Conservation (phyloP, 2,888 invertebrate species). For the Cephonodes hylas region DNA sequence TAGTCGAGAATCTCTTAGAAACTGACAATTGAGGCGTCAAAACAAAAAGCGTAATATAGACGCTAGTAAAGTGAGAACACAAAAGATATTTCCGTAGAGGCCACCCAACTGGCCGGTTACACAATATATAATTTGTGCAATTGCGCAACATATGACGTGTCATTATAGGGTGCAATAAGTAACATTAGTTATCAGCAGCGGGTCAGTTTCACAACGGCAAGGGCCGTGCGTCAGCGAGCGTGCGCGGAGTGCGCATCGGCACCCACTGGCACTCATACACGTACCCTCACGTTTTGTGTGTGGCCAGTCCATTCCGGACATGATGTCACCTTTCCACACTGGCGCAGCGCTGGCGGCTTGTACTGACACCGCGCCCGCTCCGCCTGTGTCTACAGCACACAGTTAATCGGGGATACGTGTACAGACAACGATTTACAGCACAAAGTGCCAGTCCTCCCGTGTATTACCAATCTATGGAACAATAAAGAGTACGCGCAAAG, state of each 20-base stretch:
- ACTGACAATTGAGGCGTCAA: no score
- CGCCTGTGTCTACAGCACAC: slow-evolving; percentile 59
- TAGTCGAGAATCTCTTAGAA: no score
- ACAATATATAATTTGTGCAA: neutral
- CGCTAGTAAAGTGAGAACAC: neutral
- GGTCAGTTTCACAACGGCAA: slow-evolving; percentile 24
- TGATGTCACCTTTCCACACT: slow-evolving; percentile 70
- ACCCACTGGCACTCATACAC: slow-evolving; percentile 46
- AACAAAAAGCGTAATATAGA: no score
- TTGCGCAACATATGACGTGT: neutral
- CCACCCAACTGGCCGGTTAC: neutral
- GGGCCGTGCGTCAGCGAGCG: slow-evolving; percentile 16
- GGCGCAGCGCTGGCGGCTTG: slow-evolving; percentile 63
- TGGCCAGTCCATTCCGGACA: slow-evolving; percentile 71
- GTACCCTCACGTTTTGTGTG: slow-evolving; percentile 71
- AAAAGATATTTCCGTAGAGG: neutral
- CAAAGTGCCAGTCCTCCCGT: slow-evolving; percentile 78
- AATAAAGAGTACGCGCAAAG: slow-evolving; percentile 70
- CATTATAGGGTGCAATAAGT: neutral
- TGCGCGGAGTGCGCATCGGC: neutral
- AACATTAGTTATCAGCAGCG: slow-evolving; percentile 20
- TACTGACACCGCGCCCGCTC: slow-evolving; percentile 61
- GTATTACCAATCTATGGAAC: slow-evolving; percentile 80
- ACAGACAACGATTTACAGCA: slow-evolving; percentile 79
- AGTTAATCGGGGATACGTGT: slow-evolving; percentile 78